Base-by-base conservation (phyloP, 92 coral and sea anemone species). In the Bergia puertoricense region DNA sequence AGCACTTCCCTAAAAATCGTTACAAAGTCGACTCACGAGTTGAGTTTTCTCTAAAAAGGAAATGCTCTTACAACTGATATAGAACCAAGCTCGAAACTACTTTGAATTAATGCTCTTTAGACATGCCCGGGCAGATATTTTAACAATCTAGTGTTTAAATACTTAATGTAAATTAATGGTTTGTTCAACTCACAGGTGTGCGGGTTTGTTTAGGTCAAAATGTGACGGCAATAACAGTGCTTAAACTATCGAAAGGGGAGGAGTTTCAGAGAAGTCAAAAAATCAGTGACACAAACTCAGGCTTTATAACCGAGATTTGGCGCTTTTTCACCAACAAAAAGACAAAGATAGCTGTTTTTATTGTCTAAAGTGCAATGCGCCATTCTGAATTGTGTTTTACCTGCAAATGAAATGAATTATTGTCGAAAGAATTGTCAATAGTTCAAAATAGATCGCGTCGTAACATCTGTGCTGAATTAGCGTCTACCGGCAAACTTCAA, bases 91-190 rank as follows among this genome's bases (percentile, higher is more conserved):
- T 41, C n/a, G 20, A 74, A 74, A 40, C 48, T 16, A 3, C 14
- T 71, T 30, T 69, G 68, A 84, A 69, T 50, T 45, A 84, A 84
- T 23, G 30, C n/a, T 62, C 43, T 2, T 18, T 43, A 43, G 50
- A 71, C 87, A 72, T 48, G 87, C 87, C 87, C 46, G 44, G 87
- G 87, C 87, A 71, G 79, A 84, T 71, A 69, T 38, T 71, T 72
- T 84, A 84, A 36, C 87, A 71, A 84, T 46, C 66, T 84, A 73
- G 43, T 23, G 87, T 30, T 43, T 48, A 42, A 46, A 51, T 22
- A 48, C 72, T 84, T 46, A 84, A 84, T 84, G 79, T 73, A 84
- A 69, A 71, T 84, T 15, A 84, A 69, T 71, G 77, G 77, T 38
- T 68, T 42, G 87, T 84, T 45, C 45, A 72, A 46, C 11, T 56